Base-by-base conservation (phyloP, 2,888 invertebrate genomes). In the Malacosoma neustria region DNA sequence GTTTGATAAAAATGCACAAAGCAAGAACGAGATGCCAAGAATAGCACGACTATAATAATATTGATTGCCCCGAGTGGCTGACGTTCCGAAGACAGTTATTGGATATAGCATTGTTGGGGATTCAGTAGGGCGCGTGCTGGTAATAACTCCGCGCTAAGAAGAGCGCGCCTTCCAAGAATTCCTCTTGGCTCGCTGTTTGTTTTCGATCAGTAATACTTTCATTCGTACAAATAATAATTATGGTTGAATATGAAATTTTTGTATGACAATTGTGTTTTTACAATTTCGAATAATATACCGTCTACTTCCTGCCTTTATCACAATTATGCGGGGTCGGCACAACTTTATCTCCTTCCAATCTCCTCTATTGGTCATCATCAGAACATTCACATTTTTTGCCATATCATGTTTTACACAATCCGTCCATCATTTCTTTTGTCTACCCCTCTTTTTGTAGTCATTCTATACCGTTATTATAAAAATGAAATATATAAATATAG, bases 51-150 rank as follows among this genome's bases (percentile, higher is more conserved):
- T 22, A 22, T 22, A 22, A 22, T 22, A 22, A 22, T 22, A 22
- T 22, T 22, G 22, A 22, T 22, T 22, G 9, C 22, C 22, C 9
- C 5, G 22, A 9, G 22, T 22, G 22, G 9, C 22, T 22, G 22
- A 22, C 22, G 22, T 22, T 22, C 39, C 40, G 46, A 44, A 48
- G 48, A 46, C 43, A 49, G 51, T 61, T 64, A 70, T 71, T 69
- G 68, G 71, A 66, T 69, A 48, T 52, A 49, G 51, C 67, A 61
- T 51, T 63, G 40, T 48, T 65, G 59, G 39, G 69, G 68, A 47
- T 69, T 69, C 70, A 47, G 38, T 37, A 36, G 49, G 47, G 57
- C 53, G 38, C 40, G 43, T 37, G 34, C 39, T 32, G 42, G 41
- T 43, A 36, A 43, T 43, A 35, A 47, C 43, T 42, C 39, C 39